Conservation (phyloP, 2,888 invertebrate species). For the Polylopha cassiicola region DNA sequence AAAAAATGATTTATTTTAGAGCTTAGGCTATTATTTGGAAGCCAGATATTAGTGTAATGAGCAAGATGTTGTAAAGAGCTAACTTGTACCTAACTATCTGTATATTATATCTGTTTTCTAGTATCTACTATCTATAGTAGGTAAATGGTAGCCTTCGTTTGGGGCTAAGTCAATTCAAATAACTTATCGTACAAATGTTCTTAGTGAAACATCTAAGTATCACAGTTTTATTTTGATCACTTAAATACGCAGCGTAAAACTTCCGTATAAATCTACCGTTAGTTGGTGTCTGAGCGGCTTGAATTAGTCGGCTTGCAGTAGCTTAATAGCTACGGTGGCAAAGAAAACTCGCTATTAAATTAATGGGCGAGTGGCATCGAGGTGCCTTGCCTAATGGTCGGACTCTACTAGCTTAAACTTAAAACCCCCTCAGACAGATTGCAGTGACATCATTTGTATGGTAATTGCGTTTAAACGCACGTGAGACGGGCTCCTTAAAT, state of each 20-base stretch:
- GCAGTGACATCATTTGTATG: slow-evolving; percentile 53
- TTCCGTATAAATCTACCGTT: slow-evolving; percentile 46
- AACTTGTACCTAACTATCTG: too few species aligned
- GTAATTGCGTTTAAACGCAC: slow-evolving; percentile 54
- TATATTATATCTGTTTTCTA: too few species aligned
- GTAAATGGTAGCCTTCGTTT: too few species aligned
- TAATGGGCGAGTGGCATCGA: slow-evolving; percentile 52
- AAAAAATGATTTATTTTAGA: too few species aligned
- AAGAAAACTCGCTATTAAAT: slow-evolving; percentile 64
- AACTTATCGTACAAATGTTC: not conserved
- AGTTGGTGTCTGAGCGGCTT: slow-evolving; percentile 46
- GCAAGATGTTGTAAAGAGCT: too few species aligned
- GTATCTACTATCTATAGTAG: too few species aligned
- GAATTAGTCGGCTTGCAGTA: slow-evolving; percentile 51
- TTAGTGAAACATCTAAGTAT: not conserved
- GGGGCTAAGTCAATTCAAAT: too few species aligned
- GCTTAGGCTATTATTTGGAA: too few species aligned
- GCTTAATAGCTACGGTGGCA: slow-evolving; percentile 49
- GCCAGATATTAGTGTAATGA: too few species aligned
- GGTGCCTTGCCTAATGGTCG: slow-evolving; percentile 33
- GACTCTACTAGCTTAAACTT: slow-evolving; percentile 30
- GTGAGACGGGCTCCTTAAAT: slow-evolving; percentile 32
- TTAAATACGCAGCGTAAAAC: slow-evolving; percentile 32
- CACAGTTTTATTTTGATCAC: slow-evolving; percentile 25
- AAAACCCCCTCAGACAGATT: slow-evolving; percentile 41